phyloP scores from a whole-genome alignment of 2,797 vertebrate species.

The Sebastes alutus region DNA sequence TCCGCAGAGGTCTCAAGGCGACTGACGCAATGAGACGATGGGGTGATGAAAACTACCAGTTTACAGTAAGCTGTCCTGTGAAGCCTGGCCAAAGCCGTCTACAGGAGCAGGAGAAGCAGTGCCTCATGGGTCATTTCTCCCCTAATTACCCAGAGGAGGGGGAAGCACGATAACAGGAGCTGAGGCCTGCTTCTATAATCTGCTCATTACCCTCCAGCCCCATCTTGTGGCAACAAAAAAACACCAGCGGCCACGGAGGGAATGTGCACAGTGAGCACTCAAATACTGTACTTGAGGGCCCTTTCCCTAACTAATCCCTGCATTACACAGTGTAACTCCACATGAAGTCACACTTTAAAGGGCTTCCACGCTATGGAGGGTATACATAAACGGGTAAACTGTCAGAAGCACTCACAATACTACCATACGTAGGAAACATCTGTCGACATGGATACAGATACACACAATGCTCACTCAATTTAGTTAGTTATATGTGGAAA shows the following conservation, averaged over 20 bases:
- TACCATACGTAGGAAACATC: not conserved
- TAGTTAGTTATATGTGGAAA: not conserved
- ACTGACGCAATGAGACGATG: slow-evolving; percentile 34
- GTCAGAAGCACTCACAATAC: not conserved
- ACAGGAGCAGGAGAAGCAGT: slow-evolving; percentile 53
- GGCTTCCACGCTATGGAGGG: not conserved
- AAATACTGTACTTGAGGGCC: not conserved
- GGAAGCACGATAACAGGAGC: slow-evolving; percentile 32
- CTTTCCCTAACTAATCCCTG: not conserved
- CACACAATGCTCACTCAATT: not conserved
- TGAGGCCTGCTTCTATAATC: slow-evolving; percentile 18
- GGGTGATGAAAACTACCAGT: slow-evolving; percentile 64
- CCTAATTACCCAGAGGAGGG: slow-evolving; percentile 70
- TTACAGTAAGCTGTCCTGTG: slow-evolving; percentile 72
- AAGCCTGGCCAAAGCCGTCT: slow-evolving; percentile 61
- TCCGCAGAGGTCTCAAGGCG: slow-evolving; percentile 9
- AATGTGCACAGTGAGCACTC: not conserved
- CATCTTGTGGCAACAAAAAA: slow-evolving; percentile 70
- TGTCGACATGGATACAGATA: not conserved
- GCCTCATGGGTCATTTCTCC: slow-evolving; percentile 75
- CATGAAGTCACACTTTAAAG: not conserved
- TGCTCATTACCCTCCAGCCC: slow-evolving; percentile 49
- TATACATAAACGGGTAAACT: not conserved
- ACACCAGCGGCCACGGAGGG: not conserved
- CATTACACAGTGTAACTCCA: not conserved